phyloP scores from a whole-genome alignment of 1,140 invertebrate species.

The Pseudachorutes palmiensis region DNA sequence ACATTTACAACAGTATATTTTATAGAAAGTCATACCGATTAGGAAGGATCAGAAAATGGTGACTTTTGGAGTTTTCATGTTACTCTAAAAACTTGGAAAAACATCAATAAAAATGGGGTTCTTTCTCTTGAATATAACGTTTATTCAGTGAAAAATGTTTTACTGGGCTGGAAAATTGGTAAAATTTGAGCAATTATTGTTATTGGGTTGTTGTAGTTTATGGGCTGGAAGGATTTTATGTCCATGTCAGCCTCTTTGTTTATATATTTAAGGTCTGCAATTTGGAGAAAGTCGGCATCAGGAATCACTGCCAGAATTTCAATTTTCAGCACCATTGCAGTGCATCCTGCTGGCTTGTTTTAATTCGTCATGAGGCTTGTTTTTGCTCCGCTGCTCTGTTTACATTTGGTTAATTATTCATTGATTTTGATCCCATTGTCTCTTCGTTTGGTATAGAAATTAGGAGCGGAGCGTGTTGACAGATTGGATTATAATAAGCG shows the following conservation, averaged over 20 bases:
- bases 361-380: background rate
- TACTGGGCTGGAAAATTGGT: background rate
- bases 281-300: background rate
- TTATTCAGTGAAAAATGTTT: too few relatives aligned
- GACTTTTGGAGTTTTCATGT: too few relatives aligned
- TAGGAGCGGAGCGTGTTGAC: background rate
- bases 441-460: background rate
- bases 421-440: background rate
- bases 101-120: too few relatives aligned
- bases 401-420: background rate
- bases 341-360: background rate
- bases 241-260: background rate
- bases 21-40: background rate
- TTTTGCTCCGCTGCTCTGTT: background rate
- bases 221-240: background rate
- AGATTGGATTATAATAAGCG: background rate
- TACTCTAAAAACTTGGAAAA: too few relatives aligned
- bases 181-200: background rate
- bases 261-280: background rate
- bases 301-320: too few relatives aligned
- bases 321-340: too few relatives aligned
- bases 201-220: background rate
- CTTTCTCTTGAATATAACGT: too few relatives aligned
- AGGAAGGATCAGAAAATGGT: background rate
- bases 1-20: too few relatives aligned